phyloP scores from a whole-genome alignment of 2,888 invertebrate species.

The Pardosa pseudoannulata region DNA sequence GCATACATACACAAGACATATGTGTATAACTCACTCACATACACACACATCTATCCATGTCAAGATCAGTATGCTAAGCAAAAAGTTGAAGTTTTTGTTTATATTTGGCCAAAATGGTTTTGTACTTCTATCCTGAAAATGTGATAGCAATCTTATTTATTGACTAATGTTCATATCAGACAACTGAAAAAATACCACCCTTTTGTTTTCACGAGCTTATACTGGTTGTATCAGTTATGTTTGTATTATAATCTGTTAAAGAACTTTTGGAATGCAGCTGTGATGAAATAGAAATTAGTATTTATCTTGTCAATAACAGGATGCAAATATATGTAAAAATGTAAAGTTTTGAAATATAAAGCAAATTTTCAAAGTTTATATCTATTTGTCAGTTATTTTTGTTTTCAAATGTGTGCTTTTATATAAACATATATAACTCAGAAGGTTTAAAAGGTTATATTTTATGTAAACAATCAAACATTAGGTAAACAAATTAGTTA shows the following conservation, averaged over 20 bases:
- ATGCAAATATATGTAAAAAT: background rate
- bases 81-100: background rate
- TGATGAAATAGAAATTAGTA: background rate
- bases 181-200: background rate
- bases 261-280: background rate
- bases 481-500: too few species aligned
- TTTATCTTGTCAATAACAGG: background rate
- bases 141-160: conserved; percentile 1
- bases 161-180: background rate
- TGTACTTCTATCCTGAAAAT: background rate
- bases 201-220: conserved; percentile 8
- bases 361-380: background rate
- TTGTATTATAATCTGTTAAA: background rate
- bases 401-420: too few species aligned
- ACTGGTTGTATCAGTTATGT: background rate
- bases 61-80: too few species aligned
- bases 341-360: background rate
- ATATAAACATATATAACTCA: too few species aligned
- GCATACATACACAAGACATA: background rate
- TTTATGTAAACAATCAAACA: too few species aligned
- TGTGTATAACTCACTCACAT: too few species aligned
- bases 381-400: too few species aligned
- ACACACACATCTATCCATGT: too few species aligned
- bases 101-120: background rate
- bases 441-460: too few species aligned